Conservation (phyloP, 2,797 vertebrate species). For the Acridotheres tristis region DNA sequence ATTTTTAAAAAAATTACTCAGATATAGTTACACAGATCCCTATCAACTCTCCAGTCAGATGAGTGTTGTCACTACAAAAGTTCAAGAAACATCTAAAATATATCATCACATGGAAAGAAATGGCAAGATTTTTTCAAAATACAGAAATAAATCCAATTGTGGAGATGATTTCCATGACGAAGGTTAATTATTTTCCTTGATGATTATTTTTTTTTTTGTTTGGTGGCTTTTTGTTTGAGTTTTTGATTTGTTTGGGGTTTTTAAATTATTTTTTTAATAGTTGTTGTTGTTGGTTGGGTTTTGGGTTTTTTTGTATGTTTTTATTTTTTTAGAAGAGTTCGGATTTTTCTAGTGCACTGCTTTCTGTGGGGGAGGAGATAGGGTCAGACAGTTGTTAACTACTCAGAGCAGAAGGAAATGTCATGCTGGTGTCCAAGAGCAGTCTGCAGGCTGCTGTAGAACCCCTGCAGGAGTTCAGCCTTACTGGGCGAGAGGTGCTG, state of each 20-base stretch:
- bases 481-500: background rate
- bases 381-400: rapidly evolving
- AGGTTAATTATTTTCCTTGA: background rate
- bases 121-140: background rate
- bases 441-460: background rate
- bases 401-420: background rate
- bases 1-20: background rate
- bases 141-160: background rate
- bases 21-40: background rate
- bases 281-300: no score
- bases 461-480: background rate
- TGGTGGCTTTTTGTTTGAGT: background rate
- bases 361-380: rapidly evolving
- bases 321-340: no score
- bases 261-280: no score
- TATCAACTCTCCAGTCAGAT: background rate
- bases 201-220: background rate
- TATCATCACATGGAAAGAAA: background rate
- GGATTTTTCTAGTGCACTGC: background rate
- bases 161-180: background rate
- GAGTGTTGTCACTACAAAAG: background rate
- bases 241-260: background rate
- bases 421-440: background rate
- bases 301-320: no score
- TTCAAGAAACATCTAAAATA: background rate